Percentiles rank a stretch among this genome's conserved stretches.
Evolutionary conservation across 2,113 vertebrate genomes (phyloP).

Genomic region (Choloepus hoffmanni): DNA sequence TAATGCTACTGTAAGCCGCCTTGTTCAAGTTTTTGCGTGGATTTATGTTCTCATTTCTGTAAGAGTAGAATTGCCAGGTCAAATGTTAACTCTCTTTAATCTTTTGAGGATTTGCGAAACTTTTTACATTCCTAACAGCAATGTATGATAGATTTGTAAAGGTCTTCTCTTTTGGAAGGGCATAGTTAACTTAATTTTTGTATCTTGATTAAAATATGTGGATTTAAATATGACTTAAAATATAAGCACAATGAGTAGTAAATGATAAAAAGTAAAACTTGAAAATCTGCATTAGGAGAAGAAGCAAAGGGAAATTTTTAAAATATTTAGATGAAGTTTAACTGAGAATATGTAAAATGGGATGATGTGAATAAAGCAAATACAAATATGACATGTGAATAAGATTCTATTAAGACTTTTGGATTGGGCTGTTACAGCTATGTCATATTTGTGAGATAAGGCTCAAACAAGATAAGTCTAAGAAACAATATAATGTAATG

Average conservation of each 20-base stretch:
- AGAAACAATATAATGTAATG: neutral
- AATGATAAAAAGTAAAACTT: neutral
- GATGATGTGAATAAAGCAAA: neutral
- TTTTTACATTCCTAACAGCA: slow-evolving; percentile 17
- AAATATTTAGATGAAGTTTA: neutral
- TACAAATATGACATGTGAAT: neutral
- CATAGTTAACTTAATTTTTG: neutral
- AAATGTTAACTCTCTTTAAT: neutral
- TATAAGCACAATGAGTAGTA: neutral
- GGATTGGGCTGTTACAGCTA: neutral
- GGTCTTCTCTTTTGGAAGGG: neutral
- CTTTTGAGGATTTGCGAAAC: neutral
- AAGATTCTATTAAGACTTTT: neutral
- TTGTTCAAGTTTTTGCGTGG: neutral
- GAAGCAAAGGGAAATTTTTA: neutral
- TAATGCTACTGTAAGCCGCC: neutral
- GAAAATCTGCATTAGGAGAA: neutral
- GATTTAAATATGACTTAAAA: neutral
- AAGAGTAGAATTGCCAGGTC: slow-evolving; percentile 18
- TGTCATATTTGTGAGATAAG: neutral
- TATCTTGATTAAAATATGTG: neutral
- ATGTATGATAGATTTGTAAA: neutral
- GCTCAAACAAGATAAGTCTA: neutral
- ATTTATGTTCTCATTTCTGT: neutral
- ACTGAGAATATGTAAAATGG: neutral